A percentile compares a stretch with the other conserved stretches of the same genome.
Evolutionary conservation across 1,140 invertebrate genomes (phyloP).

Genomic region (Aphidius gifuensis): DNA sequence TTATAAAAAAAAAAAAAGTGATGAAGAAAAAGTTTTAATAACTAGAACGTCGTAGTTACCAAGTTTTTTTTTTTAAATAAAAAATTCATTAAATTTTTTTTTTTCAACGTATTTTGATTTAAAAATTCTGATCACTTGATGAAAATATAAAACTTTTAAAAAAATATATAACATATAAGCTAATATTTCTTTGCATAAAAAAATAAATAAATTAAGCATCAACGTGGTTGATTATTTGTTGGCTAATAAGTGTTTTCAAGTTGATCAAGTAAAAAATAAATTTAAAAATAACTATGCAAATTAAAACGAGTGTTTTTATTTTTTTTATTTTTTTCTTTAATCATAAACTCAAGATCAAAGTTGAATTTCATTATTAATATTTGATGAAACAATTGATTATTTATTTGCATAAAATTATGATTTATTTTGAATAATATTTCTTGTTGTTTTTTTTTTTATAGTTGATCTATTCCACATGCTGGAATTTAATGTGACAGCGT

Average conservation of each 20-base stretch:
- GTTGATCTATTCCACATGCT: constrained; percentile 96
- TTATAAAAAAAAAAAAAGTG: background rate
- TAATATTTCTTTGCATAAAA: too few relatives aligned
- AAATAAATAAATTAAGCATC: too few relatives aligned
- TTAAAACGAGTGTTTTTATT: background rate
- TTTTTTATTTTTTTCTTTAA: background rate
- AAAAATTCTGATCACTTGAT: too few relatives aligned
- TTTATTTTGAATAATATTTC: constrained; percentile 1
- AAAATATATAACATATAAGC: too few relatives aligned
- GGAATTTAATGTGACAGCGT: constrained; percentile 89
- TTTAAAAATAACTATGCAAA: too few relatives aligned
- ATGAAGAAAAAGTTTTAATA: constrained; percentile 38
- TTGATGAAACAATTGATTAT: too few relatives aligned
- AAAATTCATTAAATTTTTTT: constrained; percentile 44
- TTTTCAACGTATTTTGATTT: too few relatives aligned
- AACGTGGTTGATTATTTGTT: too few relatives aligned
- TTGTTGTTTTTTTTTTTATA: constrained; percentile 54
- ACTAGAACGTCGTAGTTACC: constrained; percentile 30
- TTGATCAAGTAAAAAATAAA: too few relatives aligned
- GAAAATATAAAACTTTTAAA: too few relatives aligned
- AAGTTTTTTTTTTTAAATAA: constrained; percentile 36
- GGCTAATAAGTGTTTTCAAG: too few relatives aligned
- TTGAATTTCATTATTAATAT: too few relatives aligned
- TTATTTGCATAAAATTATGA: background rate
- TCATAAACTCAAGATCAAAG: background rate